Evolutionary conservation across 2,888 invertebrate species (phyloP).

Genomic region (Teleogryllus oceanicus): DNA sequence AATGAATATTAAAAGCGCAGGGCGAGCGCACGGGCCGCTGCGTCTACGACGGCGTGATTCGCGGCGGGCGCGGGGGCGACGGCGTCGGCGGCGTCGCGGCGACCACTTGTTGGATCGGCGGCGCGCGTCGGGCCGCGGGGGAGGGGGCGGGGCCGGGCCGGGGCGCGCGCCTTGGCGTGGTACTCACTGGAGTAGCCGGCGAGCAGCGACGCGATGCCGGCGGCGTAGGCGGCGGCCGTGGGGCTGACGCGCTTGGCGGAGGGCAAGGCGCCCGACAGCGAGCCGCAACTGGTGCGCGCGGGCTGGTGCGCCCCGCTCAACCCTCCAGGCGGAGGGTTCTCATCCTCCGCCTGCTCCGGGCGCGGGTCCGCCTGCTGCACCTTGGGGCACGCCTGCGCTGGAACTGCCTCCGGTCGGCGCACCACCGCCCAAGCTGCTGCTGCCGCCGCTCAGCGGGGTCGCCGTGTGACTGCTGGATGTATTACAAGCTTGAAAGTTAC

Average conservation of each 20-base stretch:
- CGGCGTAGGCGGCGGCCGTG: constrained; percentile 37
- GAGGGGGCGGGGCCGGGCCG: background rate
- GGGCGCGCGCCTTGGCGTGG: background rate
- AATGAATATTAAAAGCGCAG: too few species aligned
- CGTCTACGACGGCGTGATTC: background rate
- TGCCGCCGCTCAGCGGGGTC: constrained; percentile 12
- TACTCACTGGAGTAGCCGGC: constrained; percentile 38
- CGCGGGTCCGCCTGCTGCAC: background rate
- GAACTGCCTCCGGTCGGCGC: background rate
- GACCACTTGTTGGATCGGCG: background rate
- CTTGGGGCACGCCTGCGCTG: background rate
- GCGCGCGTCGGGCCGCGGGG: background rate
- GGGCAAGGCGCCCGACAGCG: constrained; percentile 22
- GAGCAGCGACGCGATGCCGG: constrained; percentile 37
- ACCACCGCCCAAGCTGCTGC: constrained; percentile 27
- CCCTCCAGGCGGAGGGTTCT: constrained; percentile 29
- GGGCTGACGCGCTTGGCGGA: constrained; percentile 32
- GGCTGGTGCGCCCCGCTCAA: constrained; percentile 20
- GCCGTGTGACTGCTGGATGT: too few species aligned
- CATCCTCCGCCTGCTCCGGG: constrained; percentile 30
- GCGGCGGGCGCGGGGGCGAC: background rate
- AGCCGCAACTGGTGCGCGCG: background rate
- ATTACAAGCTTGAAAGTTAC: background rate
- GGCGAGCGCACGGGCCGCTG: background rate
- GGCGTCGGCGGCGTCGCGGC: background rate